Evolutionary conservation across 1,140 invertebrate species (phyloP), one percentile per base, ranked within the genome.

Genomic region (Trichoplusia ni): DNA sequence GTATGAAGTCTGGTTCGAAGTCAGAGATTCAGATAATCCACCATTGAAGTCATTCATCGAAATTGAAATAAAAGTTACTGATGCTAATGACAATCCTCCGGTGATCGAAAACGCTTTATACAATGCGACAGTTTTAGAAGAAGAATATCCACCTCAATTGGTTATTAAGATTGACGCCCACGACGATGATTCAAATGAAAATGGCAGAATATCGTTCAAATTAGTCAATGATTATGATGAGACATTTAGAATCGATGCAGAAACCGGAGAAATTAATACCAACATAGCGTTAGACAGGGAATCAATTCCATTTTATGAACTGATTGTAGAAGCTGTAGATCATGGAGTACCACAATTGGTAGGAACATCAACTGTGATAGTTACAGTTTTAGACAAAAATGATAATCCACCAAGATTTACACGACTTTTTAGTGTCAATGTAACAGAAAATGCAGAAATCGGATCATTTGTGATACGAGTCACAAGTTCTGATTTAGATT

Each of bases 401-500:
- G 98, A 99, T 84, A 98, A 98, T 86, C 96, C 97, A 6, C 98
- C 98, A 0, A 92, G 95, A 64, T 99, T 99, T 82, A 98, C 97
- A 0, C 91, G 97, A 42, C 87, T 98, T 0, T 99, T 98, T 83
- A 97, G 95, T 76, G 96, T 97, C 0, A 98, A 98, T 80, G 97
- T 99, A 0, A 98, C 97, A 0, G 98, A 99, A 91, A 99, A 99
- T 89, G 94, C 96, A 0, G 95, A 97, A 67, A 93, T 98, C 35
- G 98, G 97, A 2, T 95, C 96, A 1, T 98, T 98, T 86, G 96
- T 99, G 0, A 96, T 99, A 47, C 93, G 93, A 80, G 95, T 99
- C 0, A 98, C 97, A 2, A 98, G 96, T 81, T 96, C 95, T 7
- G 98, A 99, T 87, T 91, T 93, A 67, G 98, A 99, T 83, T 93